These are phyloP conservation scores for Apocheima hispidaria DNA, from an alignment of 2,888 invertebrate genomes.

Conservation along the genomic window DNA sequence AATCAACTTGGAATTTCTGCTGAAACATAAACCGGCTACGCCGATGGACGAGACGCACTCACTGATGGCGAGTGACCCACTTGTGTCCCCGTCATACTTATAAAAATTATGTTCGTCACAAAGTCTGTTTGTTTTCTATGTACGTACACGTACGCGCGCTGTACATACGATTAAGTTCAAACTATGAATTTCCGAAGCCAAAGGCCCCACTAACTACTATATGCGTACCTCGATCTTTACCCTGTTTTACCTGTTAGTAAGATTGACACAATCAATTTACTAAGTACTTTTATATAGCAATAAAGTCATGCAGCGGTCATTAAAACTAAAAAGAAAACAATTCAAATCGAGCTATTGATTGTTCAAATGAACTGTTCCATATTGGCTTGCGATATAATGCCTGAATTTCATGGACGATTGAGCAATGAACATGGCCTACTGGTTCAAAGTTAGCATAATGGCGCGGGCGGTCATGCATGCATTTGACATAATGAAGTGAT, in stretches of 20 bases:
- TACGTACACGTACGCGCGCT: too few relatives aligned
- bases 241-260: not conserved
- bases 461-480: slow-evolving; percentile 34
- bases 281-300: not conserved
- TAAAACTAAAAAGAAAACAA: slow-evolving; percentile 33
- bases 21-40: too few relatives aligned
- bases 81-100: too few relatives aligned
- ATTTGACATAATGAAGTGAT: slow-evolving; percentile 26
- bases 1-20: too few relatives aligned
- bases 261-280: not conserved
- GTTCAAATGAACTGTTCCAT: slow-evolving; percentile 44
- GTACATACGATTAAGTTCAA: too few relatives aligned
- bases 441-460: slow-evolving; percentile 24
- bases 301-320: not conserved
- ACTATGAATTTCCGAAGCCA: too few relatives aligned
- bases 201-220: too few relatives aligned
- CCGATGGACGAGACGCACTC: too few relatives aligned
- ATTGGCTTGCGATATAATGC: slow-evolving; percentile 41
- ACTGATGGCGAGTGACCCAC: too few relatives aligned
- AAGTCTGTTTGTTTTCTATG: too few relatives aligned
- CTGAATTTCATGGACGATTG: slow-evolving; percentile 40
- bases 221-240: too few relatives aligned
- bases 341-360: slow-evolving; percentile 66
- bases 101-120: too few relatives aligned
- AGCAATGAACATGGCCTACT: slow-evolving; percentile 10